Evolutionary conservation across 2,888 invertebrate species (phyloP).

Genomic region (Chrysolina americana): DNA sequence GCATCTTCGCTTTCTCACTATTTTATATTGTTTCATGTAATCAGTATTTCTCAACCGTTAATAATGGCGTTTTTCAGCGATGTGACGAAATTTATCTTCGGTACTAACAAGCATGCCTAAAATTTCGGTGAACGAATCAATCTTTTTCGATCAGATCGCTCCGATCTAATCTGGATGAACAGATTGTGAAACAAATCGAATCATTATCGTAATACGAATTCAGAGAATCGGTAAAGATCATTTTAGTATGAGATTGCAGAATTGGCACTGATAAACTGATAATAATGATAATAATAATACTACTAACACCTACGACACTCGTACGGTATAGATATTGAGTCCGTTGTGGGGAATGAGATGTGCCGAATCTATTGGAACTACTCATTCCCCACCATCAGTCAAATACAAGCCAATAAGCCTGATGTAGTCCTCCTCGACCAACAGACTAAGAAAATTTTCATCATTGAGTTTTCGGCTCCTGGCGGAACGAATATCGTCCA

Average conservation of each 20-base stretch:
- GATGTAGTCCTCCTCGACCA: too few species aligned
- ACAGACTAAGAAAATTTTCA: too few species aligned
- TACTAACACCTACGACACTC: too few species aligned
- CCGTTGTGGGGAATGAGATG: too few species aligned
- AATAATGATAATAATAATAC: too few species aligned
- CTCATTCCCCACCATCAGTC: too few species aligned
- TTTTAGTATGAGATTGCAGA: background rate
- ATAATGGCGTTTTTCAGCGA: conserved; percentile 40
- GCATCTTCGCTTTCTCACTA: conserved; percentile 36
- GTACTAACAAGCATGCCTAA: conserved; percentile 43
- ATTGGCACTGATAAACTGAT: too few species aligned
- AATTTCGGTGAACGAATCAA: conserved; percentile 35
- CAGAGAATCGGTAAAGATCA: background rate
- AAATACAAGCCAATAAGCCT: too few species aligned
- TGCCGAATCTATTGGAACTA: too few species aligned
- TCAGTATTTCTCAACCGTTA: conserved; percentile 43
- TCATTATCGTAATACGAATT: background rate
- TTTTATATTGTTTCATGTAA: conserved; percentile 47
- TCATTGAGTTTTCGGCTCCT: too few species aligned
- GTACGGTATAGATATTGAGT: too few species aligned
- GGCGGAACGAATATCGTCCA: too few species aligned
- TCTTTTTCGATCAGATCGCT: conserved; percentile 18
- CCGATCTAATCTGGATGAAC: conserved; percentile 14
- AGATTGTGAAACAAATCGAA: conserved; percentile 26
- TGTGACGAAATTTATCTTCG: conserved; percentile 39